Evolutionary conservation across 2,113 vertebrate genomes (phyloP), one percentile per base, ranked within the genome.

Genomic region (Euleptes europaea): DNA sequence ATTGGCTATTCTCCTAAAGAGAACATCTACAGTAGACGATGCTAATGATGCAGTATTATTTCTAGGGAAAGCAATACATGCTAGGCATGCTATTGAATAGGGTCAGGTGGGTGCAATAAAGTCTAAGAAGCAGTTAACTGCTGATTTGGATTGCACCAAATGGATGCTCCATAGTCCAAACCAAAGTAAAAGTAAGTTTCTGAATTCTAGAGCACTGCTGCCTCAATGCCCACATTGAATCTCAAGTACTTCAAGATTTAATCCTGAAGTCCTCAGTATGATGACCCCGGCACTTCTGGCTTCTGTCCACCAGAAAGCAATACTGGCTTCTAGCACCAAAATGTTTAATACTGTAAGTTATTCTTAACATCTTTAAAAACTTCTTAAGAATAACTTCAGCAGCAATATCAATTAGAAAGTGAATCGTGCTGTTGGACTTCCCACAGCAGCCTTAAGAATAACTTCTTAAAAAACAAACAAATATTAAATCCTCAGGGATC

Each of bases 51-150:
- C 66, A 2, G 57, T 79, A 81, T 88, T 14, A 44, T 83, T 65
- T 3, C 40, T n/a, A 84, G 89, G 5, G 84, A 88, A 3, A 67
- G 12, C n/a, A 76, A 89, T 57, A 57, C 19, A 75, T 82, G 79
- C 1, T 11, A 86, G 65, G 42, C 72, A 88, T 5, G 9, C 0
- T 72, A 66, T 38, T 69, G 15, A 75, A 15, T 10, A 31, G 19
- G 49, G 66, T 87, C 38, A 88, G 38, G 47, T 72, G 67, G 89
- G 87, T 31, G 49, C 81, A 83, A 80, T 31, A 8, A 80, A 86
- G 85, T 28, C 31, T 86, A 74, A 57, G 76, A 78, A 86, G 77
- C 1, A 74, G 0, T 80, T 77, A 60, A 57, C 44, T 67, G 12
- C 77, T 91, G 80, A 66, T 86, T 13, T 19, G 44, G 66, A 89